phyloP scores from a whole-genome alignment of 2,797 vertebrate genomes.

The Typhlichthys subterraneus region DNA sequence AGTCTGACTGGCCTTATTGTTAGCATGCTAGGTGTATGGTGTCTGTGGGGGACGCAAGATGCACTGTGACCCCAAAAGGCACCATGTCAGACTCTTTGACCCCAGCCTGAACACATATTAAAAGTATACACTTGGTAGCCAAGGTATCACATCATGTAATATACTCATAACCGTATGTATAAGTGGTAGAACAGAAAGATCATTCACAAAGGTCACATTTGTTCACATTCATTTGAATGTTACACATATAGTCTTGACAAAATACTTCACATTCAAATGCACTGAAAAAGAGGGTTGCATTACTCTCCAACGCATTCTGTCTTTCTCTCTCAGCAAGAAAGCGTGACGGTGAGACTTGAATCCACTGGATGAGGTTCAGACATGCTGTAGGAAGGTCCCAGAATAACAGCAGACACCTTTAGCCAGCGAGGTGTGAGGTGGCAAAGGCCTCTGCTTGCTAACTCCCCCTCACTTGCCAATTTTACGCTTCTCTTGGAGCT shows the following conservation, averaged over 20 bases:
- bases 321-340: conserved; percentile 35
- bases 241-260: too few relatives aligned
- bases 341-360: conserved; percentile 34
- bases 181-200: too few relatives aligned
- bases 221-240: too few relatives aligned
- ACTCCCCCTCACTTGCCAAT: conserved; percentile 76
- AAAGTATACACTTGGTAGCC: too few relatives aligned
- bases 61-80: conserved; percentile 29
- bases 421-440: conserved; percentile 79
- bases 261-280: conserved; percentile 25
- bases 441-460: conserved; percentile 71
- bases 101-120: not conserved
- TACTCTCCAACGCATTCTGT: conserved; percentile 46
- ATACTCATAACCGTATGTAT: too few relatives aligned
- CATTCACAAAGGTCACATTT: too few relatives aligned
- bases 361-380: conserved; percentile 61
- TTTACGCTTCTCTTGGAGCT: conserved; percentile 79
- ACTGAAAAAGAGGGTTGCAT: conserved; percentile 46
- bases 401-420: conserved; percentile 84
- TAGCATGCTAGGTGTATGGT: conserved; percentile 54
- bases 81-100: conserved; percentile 1
- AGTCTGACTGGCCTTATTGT: conserved; percentile 61
- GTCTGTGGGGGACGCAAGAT: conserved; percentile 48
- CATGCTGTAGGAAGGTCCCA: conserved; percentile 66
- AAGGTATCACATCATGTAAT: too few relatives aligned